Evolutionary conservation across 2,888 invertebrate genomes (phyloP).

Genomic region (Melipona bicolor): DNA sequence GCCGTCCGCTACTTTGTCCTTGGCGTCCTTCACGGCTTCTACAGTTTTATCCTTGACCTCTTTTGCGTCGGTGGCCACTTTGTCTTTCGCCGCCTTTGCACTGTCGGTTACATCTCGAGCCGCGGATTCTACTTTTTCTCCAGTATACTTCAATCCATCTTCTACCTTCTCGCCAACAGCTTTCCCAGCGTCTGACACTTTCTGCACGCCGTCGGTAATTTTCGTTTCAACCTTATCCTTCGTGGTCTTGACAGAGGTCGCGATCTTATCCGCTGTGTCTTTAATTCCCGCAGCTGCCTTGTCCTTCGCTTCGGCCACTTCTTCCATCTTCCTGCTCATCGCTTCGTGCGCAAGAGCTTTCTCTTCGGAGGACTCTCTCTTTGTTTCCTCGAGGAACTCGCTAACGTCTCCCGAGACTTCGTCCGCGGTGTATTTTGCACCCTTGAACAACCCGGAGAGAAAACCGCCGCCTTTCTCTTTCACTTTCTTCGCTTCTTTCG

Average conservation of each 20-base stretch:
- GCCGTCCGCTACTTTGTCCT: slow-evolving; percentile 63
- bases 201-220: slow-evolving; percentile 24
- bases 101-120: slow-evolving; percentile 83
- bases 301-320: slow-evolving; percentile 42
- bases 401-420: slow-evolving; percentile 66
- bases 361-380: slow-evolving; percentile 66
- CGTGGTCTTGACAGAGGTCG: slow-evolving; percentile 47
- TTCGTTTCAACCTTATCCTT: slow-evolving; percentile 53
- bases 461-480: slow-evolving; percentile 73
- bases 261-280: slow-evolving; percentile 31
- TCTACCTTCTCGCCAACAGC: not conserved
- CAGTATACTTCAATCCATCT: slow-evolving; percentile 84
- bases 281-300: slow-evolving; percentile 29
- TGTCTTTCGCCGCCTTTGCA: slow-evolving; percentile 75
- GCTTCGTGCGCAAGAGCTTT: slow-evolving; percentile 60
- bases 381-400: slow-evolving; percentile 70
- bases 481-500: slow-evolving; percentile 68
- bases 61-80: slow-evolving; percentile 37
- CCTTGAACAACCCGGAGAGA: slow-evolving; percentile 72
- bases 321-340: slow-evolving; percentile 51
- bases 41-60: slow-evolving; percentile 58
- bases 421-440: slow-evolving; percentile 69
- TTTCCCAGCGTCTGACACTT: not conserved
- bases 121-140: slow-evolving; percentile 44
- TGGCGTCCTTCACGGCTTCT: slow-evolving; percentile 49